Base-by-base conservation (phyloP, 2,113 vertebrate species). In the Phrynosoma blainvillii region DNA sequence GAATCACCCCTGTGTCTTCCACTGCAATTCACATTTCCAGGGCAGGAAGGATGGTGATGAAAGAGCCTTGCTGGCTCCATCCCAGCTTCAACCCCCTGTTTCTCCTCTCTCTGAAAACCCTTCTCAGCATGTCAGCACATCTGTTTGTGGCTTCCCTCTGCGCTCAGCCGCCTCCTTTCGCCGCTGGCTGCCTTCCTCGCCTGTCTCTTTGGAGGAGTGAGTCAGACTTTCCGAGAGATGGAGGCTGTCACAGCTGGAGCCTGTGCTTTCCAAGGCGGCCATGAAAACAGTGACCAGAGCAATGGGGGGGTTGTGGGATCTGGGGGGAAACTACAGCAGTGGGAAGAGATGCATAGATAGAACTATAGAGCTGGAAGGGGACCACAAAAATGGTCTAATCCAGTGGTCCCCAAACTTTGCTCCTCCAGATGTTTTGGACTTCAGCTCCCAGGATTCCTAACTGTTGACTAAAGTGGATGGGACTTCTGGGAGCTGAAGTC, bases 201-300 rank as follows among this genome's bases (percentile, higher is more conserved):
- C 54, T 23, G 25, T 40, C 68, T 52, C 21, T 11, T 71, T 73
- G 66, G 13, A 13, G 9, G 66, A 21, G 23, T 87, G 78, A 87
- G 47, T 80, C 85, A 87, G 66, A 80, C 25, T 87, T 80, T 87
- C 85, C 85, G 1, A 73, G 84, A 71, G 9, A 84, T 25, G 82
- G 82, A 73, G 82, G 68, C 47, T n/a, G 9, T 23, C 54, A 14
- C 81, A 80, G 66, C 77, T 87, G 78, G 52, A 80, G 66, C 54
- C 36, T 20, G 5, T 1, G 2, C 78, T 87, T 76, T 42, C 66
- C 8, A n/a, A 77, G 36, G 13, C 1, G 59, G 40, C 13, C 30
- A 54, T 56, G 68, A 84, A 56, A 32, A 54, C 11, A 2, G 18
- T 23, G 68, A 36, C 82, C 21, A 20, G 82, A 20, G 68, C 47